Base-by-base conservation (phyloP, 2,888 invertebrate species). In the Heliconius ismenius region DNA sequence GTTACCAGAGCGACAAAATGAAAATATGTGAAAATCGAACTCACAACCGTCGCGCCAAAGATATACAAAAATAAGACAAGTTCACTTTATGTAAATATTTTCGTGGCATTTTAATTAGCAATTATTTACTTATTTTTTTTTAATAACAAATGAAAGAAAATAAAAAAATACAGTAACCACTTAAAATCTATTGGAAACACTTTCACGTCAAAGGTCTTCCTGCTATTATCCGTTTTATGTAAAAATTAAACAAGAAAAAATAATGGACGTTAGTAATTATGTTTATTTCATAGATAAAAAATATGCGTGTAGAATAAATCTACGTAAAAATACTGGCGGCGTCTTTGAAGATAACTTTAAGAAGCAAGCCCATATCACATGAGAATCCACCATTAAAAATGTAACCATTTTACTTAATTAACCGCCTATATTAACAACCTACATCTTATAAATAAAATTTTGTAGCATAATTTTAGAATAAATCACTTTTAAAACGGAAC, bases 401-500 rank as follows among this genome's bases (percentile, higher is more conserved):
- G 77, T 79, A 80, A 82, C 77, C 78, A 82, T 80, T 82, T 81
- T 75, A 80, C 81, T 84, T 86, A 88, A 86, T 87, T 88, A 88
- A 86, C 86, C 84, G 83, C 85, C 83, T 85, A 87, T 85, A 88
- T 88, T 88, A 90, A 89, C 86, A 86, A 87, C 85, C 82, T 84
- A 86, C 86, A 88, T 85, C 86, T 87, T 86, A 90, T 92, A 91
- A 92, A 91, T 92, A 89, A 88, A 85, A 89, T 89, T 89, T 87
- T 85, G 85, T 84, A 86, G 89, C 86, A 91, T 92, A 91, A 92
- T 92, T 90, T 89, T 84, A 86, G 83, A 90, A 90, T 90, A 89
- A 89, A 92, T 92, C 92, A 92, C 91, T 89, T 91, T 90, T 89
- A 88, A 87, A 92, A 90, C 91, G 91, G 90, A 88, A 91, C 91